phyloP scores from a whole-genome alignment of 1,140 invertebrate genomes.

The Macrostomum lignano region DNA sequence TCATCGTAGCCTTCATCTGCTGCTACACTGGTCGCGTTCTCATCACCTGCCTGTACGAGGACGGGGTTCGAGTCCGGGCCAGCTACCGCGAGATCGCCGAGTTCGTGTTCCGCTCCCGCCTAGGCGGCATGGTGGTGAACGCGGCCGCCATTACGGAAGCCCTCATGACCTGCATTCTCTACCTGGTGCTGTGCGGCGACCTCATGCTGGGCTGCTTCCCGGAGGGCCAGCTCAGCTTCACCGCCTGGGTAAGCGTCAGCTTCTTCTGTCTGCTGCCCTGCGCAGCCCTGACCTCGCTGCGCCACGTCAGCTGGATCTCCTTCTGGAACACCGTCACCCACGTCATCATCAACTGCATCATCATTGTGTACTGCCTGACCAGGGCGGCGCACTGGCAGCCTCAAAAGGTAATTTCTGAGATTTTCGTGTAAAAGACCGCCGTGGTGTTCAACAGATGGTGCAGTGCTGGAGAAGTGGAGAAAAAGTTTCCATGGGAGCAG shows the following conservation, averaged over 20 bases:
- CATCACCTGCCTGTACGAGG: constrained; percentile 87
- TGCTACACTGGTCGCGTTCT: constrained; percentile 88
- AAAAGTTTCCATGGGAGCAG: too few species aligned
- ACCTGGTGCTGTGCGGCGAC: constrained; percentile 89
- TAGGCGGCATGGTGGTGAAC: constrained; percentile 60
- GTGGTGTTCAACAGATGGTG: too few species aligned
- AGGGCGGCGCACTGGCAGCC: constrained; percentile 43
- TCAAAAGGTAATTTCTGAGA: too few species aligned
- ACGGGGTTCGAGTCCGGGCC: constrained; percentile 50
- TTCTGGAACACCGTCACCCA: constrained; percentile 98
- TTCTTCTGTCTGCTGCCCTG: constrained; percentile 64
- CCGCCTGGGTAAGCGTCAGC: constrained; percentile 65
- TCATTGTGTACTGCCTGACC: constrained; percentile 77
- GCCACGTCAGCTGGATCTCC: constrained; percentile 53
- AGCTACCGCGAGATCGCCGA: constrained; percentile 83
- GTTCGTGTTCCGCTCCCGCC: constrained; percentile 33
- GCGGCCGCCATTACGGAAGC: constrained; percentile 91
- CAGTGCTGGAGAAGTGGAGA: too few species aligned
- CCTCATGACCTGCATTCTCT: constrained; percentile 93
- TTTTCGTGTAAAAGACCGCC: too few species aligned
- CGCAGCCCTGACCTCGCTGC: constrained; percentile 69
- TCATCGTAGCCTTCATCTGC: constrained; percentile 85
- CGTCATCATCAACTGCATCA: constrained; percentile 78
- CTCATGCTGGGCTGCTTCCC: constrained; percentile 77
- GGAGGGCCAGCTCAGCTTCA: constrained; percentile 43